A percentile compares a stretch with the other conserved stretches of the same genome.
phyloP scores from a whole-genome alignment of 1,140 invertebrate genomes.

The Drosophila cardini region DNA sequence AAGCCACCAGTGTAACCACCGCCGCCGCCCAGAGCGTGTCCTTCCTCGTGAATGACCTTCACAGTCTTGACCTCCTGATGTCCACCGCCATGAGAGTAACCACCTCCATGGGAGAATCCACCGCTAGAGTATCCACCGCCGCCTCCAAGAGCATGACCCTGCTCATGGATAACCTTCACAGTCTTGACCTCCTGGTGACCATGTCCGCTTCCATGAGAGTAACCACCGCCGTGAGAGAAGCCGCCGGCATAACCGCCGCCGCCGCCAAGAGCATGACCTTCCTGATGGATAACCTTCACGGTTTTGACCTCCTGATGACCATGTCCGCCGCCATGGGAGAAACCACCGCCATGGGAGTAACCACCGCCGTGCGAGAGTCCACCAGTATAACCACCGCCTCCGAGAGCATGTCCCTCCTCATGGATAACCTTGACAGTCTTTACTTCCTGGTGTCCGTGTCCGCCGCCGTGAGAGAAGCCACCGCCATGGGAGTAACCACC shows the following conservation, averaged over 20 bases:
- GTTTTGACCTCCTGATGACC: slow-evolving; percentile 53
- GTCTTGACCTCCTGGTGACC: slow-evolving; percentile 62
- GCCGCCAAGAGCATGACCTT: slow-evolving; percentile 33
- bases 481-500: slow-evolving; percentile 43
- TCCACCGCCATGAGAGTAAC: slow-evolving; percentile 14
- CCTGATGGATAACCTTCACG: slow-evolving; percentile 52
- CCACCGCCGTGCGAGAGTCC: slow-evolving; percentile 36
- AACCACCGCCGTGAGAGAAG: slow-evolving; percentile 33
- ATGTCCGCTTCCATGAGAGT: slow-evolving; percentile 15
- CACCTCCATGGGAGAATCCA: slow-evolving; percentile 46
- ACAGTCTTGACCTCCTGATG: slow-evolving; percentile 66
- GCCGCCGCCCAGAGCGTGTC: slow-evolving; percentile 44
- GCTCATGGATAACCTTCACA: slow-evolving; percentile 77
- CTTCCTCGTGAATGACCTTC: slow-evolving; percentile 77
- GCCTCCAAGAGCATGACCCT: slow-evolving; percentile 50
- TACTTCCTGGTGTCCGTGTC: slow-evolving; percentile 54
- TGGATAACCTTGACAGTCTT: slow-evolving; percentile 79
- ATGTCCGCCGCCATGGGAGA: slow-evolving; percentile 27
- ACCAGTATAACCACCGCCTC: slow-evolving; percentile 38
- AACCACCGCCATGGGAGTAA: slow-evolving; percentile 35
- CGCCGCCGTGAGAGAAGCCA: slow-evolving; percentile 29
- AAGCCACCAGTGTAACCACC: slow-evolving; percentile 36
- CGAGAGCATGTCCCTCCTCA: slow-evolving; percentile 59
- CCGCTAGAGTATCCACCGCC: slow-evolving; percentile 27
- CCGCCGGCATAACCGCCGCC: slow-evolving; percentile 29